These are phyloP conservation scores for Proterorhinus semilunaris DNA, from an alignment of 2,113 vertebrate genomes.

Conservation along the genomic window DNA sequence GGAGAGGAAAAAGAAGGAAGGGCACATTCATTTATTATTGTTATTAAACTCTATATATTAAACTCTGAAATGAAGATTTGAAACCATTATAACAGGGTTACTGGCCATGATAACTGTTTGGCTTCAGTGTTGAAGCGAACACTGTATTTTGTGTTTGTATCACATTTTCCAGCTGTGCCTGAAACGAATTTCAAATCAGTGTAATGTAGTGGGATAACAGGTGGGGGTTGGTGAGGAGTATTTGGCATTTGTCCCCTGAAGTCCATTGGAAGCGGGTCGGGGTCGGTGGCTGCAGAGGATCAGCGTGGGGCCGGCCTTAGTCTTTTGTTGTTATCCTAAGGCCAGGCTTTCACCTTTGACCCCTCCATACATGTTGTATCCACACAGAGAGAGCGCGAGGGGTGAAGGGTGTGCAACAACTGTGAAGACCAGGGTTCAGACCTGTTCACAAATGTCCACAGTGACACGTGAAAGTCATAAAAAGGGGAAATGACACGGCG, in stretches of 20 bases:
- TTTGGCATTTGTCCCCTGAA: slow-evolving; percentile 33
- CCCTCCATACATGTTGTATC: slow-evolving; percentile 34
- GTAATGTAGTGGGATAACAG: neutral
- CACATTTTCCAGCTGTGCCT: too few relatives aligned
- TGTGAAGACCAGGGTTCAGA: slow-evolving; percentile 38
- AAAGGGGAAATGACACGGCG: slow-evolving; percentile 36
- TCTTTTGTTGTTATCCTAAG: slow-evolving; percentile 50
- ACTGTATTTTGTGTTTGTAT: too few relatives aligned
- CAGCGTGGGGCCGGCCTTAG: slow-evolving; percentile 39
- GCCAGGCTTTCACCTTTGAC: slow-evolving; percentile 56
- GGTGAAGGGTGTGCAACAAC: slow-evolving; percentile 25
- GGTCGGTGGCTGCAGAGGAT: slow-evolving; percentile 40
- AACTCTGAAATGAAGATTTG: too few relatives aligned
- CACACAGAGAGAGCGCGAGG: slow-evolving; percentile 16
- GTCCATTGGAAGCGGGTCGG: slow-evolving; percentile 23
- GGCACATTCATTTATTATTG: too few relatives aligned
- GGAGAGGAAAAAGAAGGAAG: too few relatives aligned
- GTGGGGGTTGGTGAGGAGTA: neutral
- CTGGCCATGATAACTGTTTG: too few relatives aligned
- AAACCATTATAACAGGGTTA: too few relatives aligned
- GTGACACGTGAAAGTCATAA: slow-evolving; percentile 16
- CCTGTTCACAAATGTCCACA: slow-evolving; percentile 2
- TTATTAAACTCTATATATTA: too few relatives aligned
- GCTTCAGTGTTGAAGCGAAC: too few relatives aligned
- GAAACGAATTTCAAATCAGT: neutral